Evolutionary conservation across 2,113 vertebrate species (phyloP).

Genomic region (Collichthys lucidus): DNA sequence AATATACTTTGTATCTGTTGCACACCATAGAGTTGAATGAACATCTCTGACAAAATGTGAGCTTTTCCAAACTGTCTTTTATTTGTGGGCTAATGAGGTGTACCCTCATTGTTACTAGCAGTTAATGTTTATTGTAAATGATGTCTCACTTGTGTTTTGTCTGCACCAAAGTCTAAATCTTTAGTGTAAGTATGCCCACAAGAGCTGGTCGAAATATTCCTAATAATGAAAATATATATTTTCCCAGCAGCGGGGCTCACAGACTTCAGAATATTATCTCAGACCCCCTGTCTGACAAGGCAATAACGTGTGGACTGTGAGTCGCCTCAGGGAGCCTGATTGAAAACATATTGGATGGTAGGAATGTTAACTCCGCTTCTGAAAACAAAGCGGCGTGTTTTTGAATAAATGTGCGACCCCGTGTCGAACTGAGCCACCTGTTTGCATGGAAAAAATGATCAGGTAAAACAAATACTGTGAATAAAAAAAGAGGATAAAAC

Average conservation of each 20-base stretch:
- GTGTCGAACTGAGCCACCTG: slow-evolving; percentile 66
- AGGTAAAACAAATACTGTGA: slow-evolving; percentile 27
- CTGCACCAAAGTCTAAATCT: neutral
- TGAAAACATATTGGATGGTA: slow-evolving; percentile 79
- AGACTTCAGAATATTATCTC: slow-evolving; percentile 51
- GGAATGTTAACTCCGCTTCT: slow-evolving; percentile 64
- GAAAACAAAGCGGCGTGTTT: slow-evolving; percentile 73
- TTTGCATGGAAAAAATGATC: slow-evolving; percentile 22
- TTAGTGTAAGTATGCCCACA: neutral
- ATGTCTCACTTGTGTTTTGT: neutral
- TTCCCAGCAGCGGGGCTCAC: slow-evolving; percentile 60
- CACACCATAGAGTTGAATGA: too few species aligned
- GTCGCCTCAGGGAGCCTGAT: slow-evolving; percentile 63
- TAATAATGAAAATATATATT: slow-evolving; percentile 15
- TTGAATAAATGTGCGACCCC: slow-evolving; percentile 68
- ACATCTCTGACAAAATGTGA: neutral
- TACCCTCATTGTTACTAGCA: neutral
- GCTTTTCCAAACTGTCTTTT: neutral
- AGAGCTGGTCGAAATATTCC: neutral
- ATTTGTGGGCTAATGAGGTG: neutral
- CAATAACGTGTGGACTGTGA: slow-evolving; percentile 66
- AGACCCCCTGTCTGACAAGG: slow-evolving; percentile 60
- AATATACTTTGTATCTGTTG: neutral
- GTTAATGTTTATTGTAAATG: neutral
- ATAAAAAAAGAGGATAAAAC: slow-evolving; percentile 6